Percentiles rank a stretch among this genome's conserved stretches.
These are phyloP conservation scores for Cheilosia soror DNA, from an alignment of 2,888 invertebrate species.

Conservation along the genomic window DNA sequence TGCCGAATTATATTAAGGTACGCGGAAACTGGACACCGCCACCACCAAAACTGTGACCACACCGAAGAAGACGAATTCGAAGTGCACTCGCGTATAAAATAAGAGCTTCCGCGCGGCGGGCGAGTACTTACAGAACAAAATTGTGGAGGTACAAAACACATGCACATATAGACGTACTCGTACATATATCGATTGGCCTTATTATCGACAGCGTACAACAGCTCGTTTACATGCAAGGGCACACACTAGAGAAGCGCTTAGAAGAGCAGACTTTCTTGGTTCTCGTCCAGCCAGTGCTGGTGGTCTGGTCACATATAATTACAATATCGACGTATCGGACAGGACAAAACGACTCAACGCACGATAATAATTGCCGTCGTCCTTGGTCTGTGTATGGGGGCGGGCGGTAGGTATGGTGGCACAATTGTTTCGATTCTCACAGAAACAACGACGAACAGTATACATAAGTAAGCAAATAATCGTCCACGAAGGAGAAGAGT, in stretches of 20 bases:
- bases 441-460: neutral
- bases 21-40: neutral
- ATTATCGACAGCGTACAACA: slow-evolving; percentile 31
- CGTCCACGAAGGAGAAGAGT: neutral
- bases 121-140: slow-evolving; percentile 14
- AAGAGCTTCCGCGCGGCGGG: slow-evolving; percentile 23
- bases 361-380: slow-evolving; percentile 39
- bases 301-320: slow-evolving; percentile 33
- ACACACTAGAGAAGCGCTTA: slow-evolving; percentile 8
- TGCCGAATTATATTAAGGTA: neutral
- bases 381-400: slow-evolving; percentile 14
- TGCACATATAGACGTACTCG: slow-evolving; percentile 9
- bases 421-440: slow-evolving; percentile 62
- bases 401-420: neutral
- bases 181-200: slow-evolving; percentile 68
- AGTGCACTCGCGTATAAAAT: slow-evolving; percentile 63
- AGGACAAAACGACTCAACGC: slow-evolving; percentile 37
- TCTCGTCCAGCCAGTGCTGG: slow-evolving; percentile 16
- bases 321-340: slow-evolving; percentile 56
- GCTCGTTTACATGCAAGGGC: slow-evolving; percentile 41
- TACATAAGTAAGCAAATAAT: slow-evolving; percentile 52
- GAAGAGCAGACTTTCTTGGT: slow-evolving; percentile 39
- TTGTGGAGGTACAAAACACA: slow-evolving; percentile 39
- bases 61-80: slow-evolving; percentile 29
- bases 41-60: slow-evolving; percentile 6